Base-by-base conservation (phyloP, 2,888 invertebrate species). In the Coenonympha arcania region DNA sequence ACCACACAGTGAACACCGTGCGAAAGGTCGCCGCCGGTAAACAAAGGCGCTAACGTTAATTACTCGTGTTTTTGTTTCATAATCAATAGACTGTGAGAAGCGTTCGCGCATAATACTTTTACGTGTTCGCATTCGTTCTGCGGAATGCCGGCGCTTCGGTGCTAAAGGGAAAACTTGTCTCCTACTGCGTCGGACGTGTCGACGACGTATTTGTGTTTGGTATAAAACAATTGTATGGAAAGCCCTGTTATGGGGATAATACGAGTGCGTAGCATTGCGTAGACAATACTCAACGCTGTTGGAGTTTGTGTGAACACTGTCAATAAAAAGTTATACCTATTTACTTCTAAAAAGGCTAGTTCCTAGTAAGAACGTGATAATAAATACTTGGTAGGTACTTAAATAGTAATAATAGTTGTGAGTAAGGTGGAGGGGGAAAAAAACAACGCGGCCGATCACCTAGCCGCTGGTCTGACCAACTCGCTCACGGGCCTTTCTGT, bases 1-100 rank as follows among this genome's bases (percentile, higher is more conserved):
- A n/a, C n/a, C n/a, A n/a, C n/a, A n/a, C n/a, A n/a, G n/a, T 26
- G 62, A 61, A 59, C 62, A 52, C 46, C 58, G 62, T 63, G 64
- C 33, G 59, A 59, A 59, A 58, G 59, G 58, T 59, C 58, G 55
- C 40, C 44, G 46, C 26, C 39, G 9, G 37, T 48, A 55, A 42
- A 58, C 56, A 59, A 58, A 48, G 55, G 26, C 47, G 37, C 19
- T 22, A 13, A 15, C 24, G 31, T 52, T 55, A 52, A 50, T 52
- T 57, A 48, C 34, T 39, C 50, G 37, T 36, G 45, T 47, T 55
- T 55, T 56, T 54, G 46, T 54, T 49, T 49, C 39, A 51, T 54
- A 50, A 56, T 56, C 50, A 48, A 54, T 56, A 51, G 50, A 39
- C 34, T 54, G 48, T 52, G 54, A 37, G 54, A 54, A 52, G 9